Base-by-base conservation (phyloP, 1,140 invertebrate species). In the Eumaeus atala region DNA sequence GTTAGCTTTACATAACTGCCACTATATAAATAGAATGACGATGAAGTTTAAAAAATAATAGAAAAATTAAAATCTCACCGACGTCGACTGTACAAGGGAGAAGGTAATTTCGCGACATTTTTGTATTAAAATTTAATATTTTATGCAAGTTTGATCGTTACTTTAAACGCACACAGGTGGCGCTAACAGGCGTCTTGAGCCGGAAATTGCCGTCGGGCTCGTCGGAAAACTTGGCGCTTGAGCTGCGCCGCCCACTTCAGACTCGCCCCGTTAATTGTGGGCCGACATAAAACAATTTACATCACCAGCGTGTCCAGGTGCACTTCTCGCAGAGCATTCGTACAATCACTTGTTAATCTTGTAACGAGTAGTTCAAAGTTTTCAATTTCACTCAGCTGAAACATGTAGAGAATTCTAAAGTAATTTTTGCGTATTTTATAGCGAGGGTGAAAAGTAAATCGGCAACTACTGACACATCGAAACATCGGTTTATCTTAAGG, bases 141-240 rank as follows among this genome's bases (percentile, higher is more conserved):
- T 48, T 58, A 44, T 58, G 50, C 57, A 62, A 62, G 56, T 61
- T 62, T 67, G 56, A 66, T 72, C 59, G 66, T 68, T 68, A 72
- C 66, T 72, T 66, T 67, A 64, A 69, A 61, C 58, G 65, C 61
- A 55, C 64, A 59, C 70, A 73, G 68, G 72, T 73, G 72, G 59
- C 52, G 62, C 56, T 77, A 73, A 77, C 64, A 67, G 72, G 64
- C 64, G 60, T 64, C 62, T 62, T 64, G 64, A 54, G 70, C 48
- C 72, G 74, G 72, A 77, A 74, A 77, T 77, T 77, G 67, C 66
- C 64, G 65, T 67, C 62, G 61, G 62, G 65, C 51, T 62, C 61
- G 60, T 56, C 56, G 69, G 47, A 51, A 51, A 63, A 72, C 64
- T 72, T 67, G 63, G 54, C 52, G 67, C 67, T 58, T 48, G 59